Evolutionary conservation across 92 coral and sea anemone genomes (phyloP).

Genomic region (Pocillopora grandis): DNA sequence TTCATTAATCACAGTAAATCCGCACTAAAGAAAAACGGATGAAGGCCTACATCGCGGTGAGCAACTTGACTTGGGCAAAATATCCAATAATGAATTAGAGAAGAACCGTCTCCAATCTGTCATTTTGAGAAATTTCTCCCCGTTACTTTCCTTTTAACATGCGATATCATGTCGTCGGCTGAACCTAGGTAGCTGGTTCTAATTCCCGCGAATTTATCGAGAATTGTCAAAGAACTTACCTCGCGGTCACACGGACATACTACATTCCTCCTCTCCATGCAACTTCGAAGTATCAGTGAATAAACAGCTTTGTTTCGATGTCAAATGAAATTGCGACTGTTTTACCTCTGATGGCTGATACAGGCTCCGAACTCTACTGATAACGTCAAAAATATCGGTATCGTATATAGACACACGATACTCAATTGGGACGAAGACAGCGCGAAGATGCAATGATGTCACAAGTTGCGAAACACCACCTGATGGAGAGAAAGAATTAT

Average conservation of each 20-base stretch:
- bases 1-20: not conserved
- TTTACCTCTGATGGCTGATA: not conserved
- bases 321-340: not conserved
- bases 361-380: constrained; percentile 1
- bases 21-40: not conserved
- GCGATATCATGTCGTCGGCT: too few species aligned
- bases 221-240: constrained; percentile 11
- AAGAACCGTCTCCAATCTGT: not conserved
- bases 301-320: not conserved
- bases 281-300: not conserved
- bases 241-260: not conserved
- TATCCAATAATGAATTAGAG: not conserved
- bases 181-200: not conserved
- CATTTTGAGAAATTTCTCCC: too few species aligned
- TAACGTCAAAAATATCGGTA: constrained; percentile 10
- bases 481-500: not conserved
- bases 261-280: not conserved
- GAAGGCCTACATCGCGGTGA: not conserved
- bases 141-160: too few species aligned
- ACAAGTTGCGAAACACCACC: constrained; percentile 3
- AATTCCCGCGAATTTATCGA: not conserved
- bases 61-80: not conserved
- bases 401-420: not conserved
- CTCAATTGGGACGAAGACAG: not conserved
- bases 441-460: not conserved